Percentiles rank a stretch among this genome's conserved stretches.
Evolutionary conservation across 2,113 vertebrate genomes (phyloP).

Genomic region (Semicossyphus pulcher): DNA sequence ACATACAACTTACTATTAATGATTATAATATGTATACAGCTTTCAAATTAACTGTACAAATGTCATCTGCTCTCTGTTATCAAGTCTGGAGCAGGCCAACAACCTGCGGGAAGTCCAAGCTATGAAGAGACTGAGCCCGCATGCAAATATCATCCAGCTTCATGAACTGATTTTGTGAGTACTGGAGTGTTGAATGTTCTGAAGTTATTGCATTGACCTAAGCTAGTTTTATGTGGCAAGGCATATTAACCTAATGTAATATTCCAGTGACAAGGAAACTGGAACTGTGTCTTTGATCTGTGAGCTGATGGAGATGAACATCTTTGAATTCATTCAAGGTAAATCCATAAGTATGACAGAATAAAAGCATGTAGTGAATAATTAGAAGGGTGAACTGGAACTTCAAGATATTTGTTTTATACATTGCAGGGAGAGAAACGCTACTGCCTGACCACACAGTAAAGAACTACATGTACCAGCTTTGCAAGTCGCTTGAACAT

Average conservation of each 20-base stretch:
- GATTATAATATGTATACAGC: background rate
- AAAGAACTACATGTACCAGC: conserved; percentile 87
- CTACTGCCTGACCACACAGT: conserved; percentile 84
- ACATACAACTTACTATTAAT: background rate
- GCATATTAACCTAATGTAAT: conserved; percentile 21
- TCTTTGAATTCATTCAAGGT: conserved; percentile 93
- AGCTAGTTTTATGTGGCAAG: background rate
- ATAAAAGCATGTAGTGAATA: too few species aligned
- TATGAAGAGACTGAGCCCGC: conserved; percentile 77
- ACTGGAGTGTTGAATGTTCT: background rate
- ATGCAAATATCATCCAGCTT: conserved; percentile 78
- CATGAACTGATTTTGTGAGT: conserved; percentile 85
- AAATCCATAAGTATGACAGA: background rate
- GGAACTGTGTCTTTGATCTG: conserved; percentile 89
- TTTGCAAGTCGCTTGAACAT: conserved; percentile 88
- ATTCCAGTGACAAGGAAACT: conserved; percentile 88
- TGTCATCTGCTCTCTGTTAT: background rate
- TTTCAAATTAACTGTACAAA: background rate
- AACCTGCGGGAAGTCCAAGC: conserved; percentile 79
- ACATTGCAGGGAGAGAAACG: conserved; percentile 85
- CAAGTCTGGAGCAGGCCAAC: conserved; percentile 78
- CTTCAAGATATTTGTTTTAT: too few species aligned
- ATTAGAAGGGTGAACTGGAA: too few species aligned
- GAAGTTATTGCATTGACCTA: background rate
- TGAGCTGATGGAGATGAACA: conserved; percentile 95